Conservation (phyloP, 2,113 vertebrate genomes). For the Erythrocercus mccallii region DNA sequence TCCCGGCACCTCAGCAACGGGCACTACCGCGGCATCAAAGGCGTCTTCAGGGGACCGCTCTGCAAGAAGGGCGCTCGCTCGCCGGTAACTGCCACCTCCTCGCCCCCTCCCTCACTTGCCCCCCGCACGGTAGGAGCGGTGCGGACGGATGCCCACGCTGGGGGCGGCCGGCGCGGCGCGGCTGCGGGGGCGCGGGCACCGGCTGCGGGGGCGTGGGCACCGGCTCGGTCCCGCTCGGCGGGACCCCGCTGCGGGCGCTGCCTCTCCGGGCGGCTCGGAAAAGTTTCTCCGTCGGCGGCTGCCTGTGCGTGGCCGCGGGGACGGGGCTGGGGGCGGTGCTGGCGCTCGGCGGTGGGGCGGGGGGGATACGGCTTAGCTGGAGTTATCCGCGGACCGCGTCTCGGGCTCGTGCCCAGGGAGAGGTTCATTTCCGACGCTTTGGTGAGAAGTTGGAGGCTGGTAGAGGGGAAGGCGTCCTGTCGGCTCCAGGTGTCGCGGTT, state of each 20-base stretch:
- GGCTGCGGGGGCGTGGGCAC: not conserved
- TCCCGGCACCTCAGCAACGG: conserved; percentile 98
- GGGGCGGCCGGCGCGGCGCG: not conserved
- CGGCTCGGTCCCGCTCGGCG: not conserved
- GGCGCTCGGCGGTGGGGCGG: not conserved
- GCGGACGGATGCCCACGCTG: not conserved
- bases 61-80: conserved; percentile 84
- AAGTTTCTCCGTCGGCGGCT: not conserved
- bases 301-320: not conserved
- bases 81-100: conserved; percentile 80
- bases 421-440: not conserved
- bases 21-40: conserved; percentile 96
- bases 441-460: not conserved
- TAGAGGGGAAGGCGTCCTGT: not conserved
- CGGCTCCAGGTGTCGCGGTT: not conserved
- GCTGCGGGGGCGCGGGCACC: not conserved
- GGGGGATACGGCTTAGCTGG: not conserved
- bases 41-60: conserved; percentile 96
- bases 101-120: not conserved
- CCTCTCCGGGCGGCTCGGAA: not conserved
- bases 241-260: not conserved
- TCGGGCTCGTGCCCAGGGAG: not conserved
- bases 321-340: not conserved
- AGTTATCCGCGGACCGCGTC: too few relatives aligned
- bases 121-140: conserved; percentile 15